Conservation (phyloP, 2,113 vertebrate species). For the Sclerurus mexicanus region DNA sequence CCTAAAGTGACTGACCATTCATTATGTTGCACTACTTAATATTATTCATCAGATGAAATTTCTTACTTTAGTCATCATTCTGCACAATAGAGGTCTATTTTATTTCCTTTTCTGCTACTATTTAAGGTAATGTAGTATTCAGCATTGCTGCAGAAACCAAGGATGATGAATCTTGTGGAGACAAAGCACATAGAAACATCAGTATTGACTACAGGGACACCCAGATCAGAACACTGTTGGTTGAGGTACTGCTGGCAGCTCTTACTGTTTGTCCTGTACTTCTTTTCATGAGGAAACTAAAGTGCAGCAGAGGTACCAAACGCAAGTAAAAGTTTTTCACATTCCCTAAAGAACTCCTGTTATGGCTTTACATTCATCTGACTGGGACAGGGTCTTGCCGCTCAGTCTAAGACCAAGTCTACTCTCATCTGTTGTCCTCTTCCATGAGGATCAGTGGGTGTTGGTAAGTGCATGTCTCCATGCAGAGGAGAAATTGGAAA, state of each 20-base stretch:
- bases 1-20: neutral
- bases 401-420: neutral
- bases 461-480: neutral
- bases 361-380: neutral
- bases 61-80: neutral
- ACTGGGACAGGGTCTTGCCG: neutral
- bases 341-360: neutral
- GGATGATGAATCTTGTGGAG: neutral
- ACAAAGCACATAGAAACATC: neutral
- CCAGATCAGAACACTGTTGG: conserved; percentile 42
- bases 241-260: conserved; percentile 55
- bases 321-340: neutral
- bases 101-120: neutral
- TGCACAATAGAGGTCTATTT: neutral
- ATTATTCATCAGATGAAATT: neutral
- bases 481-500: neutral
- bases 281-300: neutral
- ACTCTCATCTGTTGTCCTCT: neutral
- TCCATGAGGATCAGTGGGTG: neutral
- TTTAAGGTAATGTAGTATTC: conserved; percentile 58
- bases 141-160: conserved; percentile 53
- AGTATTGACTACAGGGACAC: conserved; percentile 50
- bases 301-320: neutral
- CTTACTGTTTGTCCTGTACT: neutral
- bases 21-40: neutral